Percentiles rank a stretch among this genome's conserved stretches.
Evolutionary conservation across 2,113 vertebrate species (phyloP).

Genomic region (Petrocephalus microphthalmus): DNA sequence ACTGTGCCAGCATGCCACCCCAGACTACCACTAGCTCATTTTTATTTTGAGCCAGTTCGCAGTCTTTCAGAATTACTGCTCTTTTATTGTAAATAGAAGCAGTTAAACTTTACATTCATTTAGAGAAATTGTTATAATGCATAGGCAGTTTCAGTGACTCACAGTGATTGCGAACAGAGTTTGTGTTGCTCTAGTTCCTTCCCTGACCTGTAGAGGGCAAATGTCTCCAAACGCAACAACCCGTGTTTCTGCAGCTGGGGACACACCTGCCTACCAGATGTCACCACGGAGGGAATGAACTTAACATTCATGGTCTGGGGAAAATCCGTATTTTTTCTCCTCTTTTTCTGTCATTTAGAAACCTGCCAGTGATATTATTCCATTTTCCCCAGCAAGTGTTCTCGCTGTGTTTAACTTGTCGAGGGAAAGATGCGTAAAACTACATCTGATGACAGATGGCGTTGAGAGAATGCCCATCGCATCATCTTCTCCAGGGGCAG

Average conservation of each 20-base stretch:
- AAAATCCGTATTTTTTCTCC: slow-evolving; percentile 15
- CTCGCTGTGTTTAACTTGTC: slow-evolving; percentile 26
- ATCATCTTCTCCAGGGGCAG: slow-evolving; percentile 22
- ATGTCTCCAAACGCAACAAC: slow-evolving; percentile 31
- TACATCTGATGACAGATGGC: slow-evolving; percentile 40
- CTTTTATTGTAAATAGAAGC: no score
- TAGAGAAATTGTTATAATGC: neutral
- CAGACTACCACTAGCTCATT: neutral
- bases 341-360: neutral
- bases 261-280: slow-evolving; percentile 70
- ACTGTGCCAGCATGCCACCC: neutral
- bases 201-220: slow-evolving; percentile 50
- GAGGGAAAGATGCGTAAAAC: slow-evolving; percentile 40
- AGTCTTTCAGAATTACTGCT: neutral
- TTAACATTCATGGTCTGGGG: slow-evolving; percentile 45
- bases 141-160: neutral
- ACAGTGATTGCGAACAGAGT: neutral
- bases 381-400: slow-evolving; percentile 28
- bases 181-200: slow-evolving; percentile 25
- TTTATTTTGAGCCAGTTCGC: neutral
- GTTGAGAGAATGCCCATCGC: slow-evolving; percentile 30
- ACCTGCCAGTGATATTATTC: slow-evolving; percentile 27
- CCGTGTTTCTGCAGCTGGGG: slow-evolving; percentile 37
- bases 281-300: slow-evolving; percentile 46
- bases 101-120: neutral